Evolutionary conservation across 2,888 invertebrate species (phyloP), one percentile per base, ranked within the genome.

Genomic region (Seladonia tumulorum): DNA sequence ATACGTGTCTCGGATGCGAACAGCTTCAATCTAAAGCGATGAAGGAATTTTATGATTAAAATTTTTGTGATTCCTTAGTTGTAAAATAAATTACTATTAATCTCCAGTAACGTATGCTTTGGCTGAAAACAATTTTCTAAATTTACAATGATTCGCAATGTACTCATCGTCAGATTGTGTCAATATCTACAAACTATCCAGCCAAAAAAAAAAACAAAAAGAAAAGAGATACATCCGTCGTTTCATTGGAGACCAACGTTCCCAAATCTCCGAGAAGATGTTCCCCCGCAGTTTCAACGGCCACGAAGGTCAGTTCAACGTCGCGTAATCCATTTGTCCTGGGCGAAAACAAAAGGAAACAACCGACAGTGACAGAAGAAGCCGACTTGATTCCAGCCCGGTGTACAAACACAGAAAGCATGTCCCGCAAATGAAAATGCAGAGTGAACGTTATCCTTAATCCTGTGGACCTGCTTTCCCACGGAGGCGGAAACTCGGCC

Each of bases 361-460:
- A 53, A 53, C 22, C 60, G 60, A 25, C 8, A 60, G 60, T 16
- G 14, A 60, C 25, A 25, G 60, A 60, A 25, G 60, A 60, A 25
- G 25, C 25, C 16, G 60, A 25, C 60, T 60, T 25, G 60, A 60
- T 60, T 25, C 60, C 25, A 5, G 60, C 25, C 25, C 25, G 53
- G 10, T 53, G n/a, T 53, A 53, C 53, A 53, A 53, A 60, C 60
- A 22, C 14, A 60, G 25, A 60, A 25, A 25, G 10, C 60, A 22
- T 60, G 60, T 16, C 5, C 60, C 60, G 60, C 60, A 60, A 60
- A 60, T 60, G 60, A 60, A 60, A 60, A 60, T 25, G 60, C 60
- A 16, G 25, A 60, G 60, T 25, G 25, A 60, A 16, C 60, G 60
- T 60, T 60, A 60, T 60, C 60, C 60, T 60, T 60, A 60, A 25